Conservation (phyloP, 2,888 invertebrate species). For the Pristionchus maxplancki region DNA sequence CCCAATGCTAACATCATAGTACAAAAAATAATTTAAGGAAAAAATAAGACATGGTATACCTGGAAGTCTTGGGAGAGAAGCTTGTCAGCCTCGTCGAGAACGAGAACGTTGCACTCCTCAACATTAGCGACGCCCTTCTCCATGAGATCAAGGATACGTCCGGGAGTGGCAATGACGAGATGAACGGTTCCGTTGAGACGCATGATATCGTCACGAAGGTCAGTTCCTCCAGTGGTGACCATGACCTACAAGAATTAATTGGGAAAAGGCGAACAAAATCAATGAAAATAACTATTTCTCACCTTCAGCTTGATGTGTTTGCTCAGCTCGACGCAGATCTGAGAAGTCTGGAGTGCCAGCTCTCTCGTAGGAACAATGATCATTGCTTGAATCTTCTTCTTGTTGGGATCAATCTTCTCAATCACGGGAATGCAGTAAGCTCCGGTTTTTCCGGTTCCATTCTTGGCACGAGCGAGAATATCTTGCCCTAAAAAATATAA, state of each 20-base stretch:
- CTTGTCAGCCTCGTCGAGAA: slow-evolving; percentile 99
- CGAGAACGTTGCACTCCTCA: slow-evolving; percentile 95
- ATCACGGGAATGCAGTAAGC: slow-evolving; percentile 98
- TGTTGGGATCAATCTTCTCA: slow-evolving; percentile 87
- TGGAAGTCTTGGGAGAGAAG: slow-evolving; percentile 98
- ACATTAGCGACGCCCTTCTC: slow-evolving; percentile 95
- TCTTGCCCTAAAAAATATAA: slow-evolving; percentile 81
- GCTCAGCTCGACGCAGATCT: slow-evolving; percentile 98
- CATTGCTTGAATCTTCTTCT: slow-evolving; percentile 93
- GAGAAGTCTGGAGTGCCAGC: slow-evolving; percentile 98
- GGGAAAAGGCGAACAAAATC: background rate
- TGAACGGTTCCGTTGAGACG: slow-evolving; percentile 96
- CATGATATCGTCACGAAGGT: slow-evolving; percentile 95
- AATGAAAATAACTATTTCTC: background rate
- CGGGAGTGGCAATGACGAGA: slow-evolving; percentile 98
- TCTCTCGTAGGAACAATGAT: slow-evolving; percentile 99
- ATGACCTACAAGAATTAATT: no score
- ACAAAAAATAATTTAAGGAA: background rate
- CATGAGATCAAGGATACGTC: slow-evolving; percentile 99
- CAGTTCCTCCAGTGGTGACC: slow-evolving; percentile 99
- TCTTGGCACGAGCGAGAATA: slow-evolving; percentile 97
- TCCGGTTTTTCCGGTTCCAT: slow-evolving; percentile 99
- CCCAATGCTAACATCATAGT: slow-evolving; percentile 45
- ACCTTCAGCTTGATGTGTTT: slow-evolving; percentile 94
- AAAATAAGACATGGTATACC: slow-evolving; percentile 54